phyloP scores from a whole-genome alignment of 2,888 invertebrate species.

The Drosophila sordidula region DNA sequence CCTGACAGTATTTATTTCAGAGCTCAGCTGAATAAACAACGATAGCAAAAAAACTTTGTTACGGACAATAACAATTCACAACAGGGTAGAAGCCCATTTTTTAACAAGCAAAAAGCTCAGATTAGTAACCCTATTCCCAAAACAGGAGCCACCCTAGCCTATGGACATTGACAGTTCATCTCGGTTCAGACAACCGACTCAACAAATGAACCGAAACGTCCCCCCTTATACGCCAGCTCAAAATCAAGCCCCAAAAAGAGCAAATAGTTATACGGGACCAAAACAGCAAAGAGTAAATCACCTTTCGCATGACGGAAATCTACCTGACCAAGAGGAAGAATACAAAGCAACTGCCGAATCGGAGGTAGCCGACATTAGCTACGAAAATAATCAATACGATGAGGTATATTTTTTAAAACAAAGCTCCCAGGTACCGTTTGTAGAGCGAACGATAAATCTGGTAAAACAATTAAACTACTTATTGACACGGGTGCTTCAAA shows the following conservation, averaged over 20 bases:
- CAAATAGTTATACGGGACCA: background rate
- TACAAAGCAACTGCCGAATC: too few relatives aligned
- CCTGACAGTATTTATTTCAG: too few relatives aligned
- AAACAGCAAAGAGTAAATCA: too few relatives aligned
- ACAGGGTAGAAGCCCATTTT: background rate
- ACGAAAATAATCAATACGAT: background rate
- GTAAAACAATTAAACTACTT: too few relatives aligned
- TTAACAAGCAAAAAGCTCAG: background rate
- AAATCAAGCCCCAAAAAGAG: background rate
- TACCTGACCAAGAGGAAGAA: too few relatives aligned
- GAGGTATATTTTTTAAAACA: background rate
- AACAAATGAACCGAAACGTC: too few relatives aligned
- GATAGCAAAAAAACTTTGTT: background rate
- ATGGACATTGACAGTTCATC: background rate
- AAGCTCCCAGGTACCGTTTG: too few relatives aligned
- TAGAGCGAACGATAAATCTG: too few relatives aligned
- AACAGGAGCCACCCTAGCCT: background rate
- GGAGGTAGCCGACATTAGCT: too few relatives aligned
- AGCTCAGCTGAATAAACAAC: background rate
- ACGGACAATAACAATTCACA: background rate
- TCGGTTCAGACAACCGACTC: too few relatives aligned
- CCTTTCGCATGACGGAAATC: too few relatives aligned
- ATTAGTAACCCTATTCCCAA: background rate
- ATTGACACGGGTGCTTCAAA: background rate
- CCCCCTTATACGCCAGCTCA: background rate